phyloP scores from a whole-genome alignment of 2,797 vertebrate species.

The Chanos chanos region DNA sequence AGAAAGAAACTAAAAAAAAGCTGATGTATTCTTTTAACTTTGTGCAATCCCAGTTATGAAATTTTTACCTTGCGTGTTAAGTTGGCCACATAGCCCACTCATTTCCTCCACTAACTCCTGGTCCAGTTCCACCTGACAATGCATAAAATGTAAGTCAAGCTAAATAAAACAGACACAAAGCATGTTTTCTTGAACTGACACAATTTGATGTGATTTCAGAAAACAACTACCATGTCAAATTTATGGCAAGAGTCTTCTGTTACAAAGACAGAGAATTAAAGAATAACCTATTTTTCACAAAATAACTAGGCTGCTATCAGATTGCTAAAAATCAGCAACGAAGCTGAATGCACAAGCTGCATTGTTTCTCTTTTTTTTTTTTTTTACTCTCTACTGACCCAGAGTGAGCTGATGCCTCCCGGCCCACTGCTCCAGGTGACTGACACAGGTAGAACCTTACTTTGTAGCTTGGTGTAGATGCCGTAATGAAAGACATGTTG shows the following conservation, averaged over 20 bases:
- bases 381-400: conserved; percentile 60
- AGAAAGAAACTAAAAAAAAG: background rate
- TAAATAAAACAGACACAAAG: background rate
- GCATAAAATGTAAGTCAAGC: background rate
- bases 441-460: conserved; percentile 67
- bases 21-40: background rate
- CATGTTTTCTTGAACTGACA: background rate
- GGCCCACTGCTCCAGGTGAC: conserved; percentile 67
- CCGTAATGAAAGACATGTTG: conserved; percentile 75
- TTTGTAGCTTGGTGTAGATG: conserved; percentile 65
- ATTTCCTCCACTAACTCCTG: conserved; percentile 42
- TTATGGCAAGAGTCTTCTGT: too few relatives aligned
- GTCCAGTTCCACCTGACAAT: conserved; percentile 58
- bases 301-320: background rate
- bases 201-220: too few relatives aligned
- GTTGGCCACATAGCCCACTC: conserved; percentile 62
- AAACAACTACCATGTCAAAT: too few relatives aligned
- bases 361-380: background rate
- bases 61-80: conserved; percentile 38
- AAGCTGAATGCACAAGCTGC: background rate
- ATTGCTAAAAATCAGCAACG: too few relatives aligned
- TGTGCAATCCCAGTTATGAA: too few relatives aligned
- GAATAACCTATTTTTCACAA: background rate
- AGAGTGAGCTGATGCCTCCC: conserved; percentile 59
- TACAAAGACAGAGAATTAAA: too few relatives aligned